A percentile compares a stretch with the other conserved stretches of the same genome.
These are phyloP conservation scores for Drosophila ochracea DNA, from an alignment of 2,888 invertebrate genomes.

Conservation along the genomic window DNA sequence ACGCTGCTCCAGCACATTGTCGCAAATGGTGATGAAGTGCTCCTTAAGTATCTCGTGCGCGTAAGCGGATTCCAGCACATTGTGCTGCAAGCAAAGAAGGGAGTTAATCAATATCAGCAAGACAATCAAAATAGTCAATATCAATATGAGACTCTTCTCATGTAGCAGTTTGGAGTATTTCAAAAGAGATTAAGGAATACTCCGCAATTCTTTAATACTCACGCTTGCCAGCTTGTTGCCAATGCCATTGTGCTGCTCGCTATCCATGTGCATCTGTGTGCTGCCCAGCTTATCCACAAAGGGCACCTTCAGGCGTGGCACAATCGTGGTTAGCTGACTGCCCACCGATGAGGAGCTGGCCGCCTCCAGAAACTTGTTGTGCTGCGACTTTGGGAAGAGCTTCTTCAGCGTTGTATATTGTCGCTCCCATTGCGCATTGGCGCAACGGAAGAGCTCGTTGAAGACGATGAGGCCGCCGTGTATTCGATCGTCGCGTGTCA, in stretches of 20 bases:
- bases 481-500: conserved; percentile 94
- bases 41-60: conserved; percentile 93
- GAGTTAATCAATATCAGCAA: not conserved
- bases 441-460: conserved; percentile 96
- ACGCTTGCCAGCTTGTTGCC: conserved; percentile 74
- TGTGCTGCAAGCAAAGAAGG: conserved; percentile 73
- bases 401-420: conserved; percentile 91
- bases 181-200: not conserved
- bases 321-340: conserved; percentile 78
- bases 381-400: conserved; percentile 84
- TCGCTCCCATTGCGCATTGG: conserved; percentile 94
- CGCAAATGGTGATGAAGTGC: conserved; percentile 92
- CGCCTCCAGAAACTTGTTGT: conserved; percentile 72
- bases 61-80: conserved; percentile 93
- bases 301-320: conserved; percentile 86
- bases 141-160: not conserved
- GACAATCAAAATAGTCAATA: not conserved
- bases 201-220: conserved; percentile 28
- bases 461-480: conserved; percentile 97
- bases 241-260: conserved; percentile 75
- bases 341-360: conserved; percentile 56
- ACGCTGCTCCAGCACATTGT: conserved; percentile 91
- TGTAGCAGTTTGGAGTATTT: not conserved
- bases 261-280: conserved; percentile 76
- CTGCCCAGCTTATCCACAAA: conserved; percentile 84